Evolutionary conservation across 2,113 vertebrate genomes (phyloP).

Genomic region (Candoia aspera): DNA sequence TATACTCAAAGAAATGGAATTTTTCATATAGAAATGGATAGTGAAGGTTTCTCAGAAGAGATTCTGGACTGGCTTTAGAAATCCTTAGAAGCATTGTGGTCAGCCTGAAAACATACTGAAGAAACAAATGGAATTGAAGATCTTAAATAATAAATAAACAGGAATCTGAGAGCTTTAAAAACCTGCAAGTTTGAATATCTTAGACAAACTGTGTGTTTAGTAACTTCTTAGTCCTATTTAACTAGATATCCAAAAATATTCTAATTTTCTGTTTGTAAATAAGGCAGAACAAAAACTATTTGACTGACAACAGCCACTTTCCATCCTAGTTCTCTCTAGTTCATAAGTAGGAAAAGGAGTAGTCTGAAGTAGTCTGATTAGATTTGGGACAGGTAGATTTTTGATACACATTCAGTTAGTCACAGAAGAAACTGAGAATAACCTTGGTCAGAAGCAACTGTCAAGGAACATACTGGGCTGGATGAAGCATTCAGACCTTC

Average conservation of each 20-base stretch:
- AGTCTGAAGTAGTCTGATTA: background rate
- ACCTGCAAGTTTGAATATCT: background rate
- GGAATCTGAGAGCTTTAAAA: background rate
- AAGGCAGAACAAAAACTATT: constrained; percentile 1
- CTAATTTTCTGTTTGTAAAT: background rate
- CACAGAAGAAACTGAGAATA: background rate
- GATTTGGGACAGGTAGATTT: background rate
- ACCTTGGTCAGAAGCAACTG: background rate
- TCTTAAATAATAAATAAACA: background rate
- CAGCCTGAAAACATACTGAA: background rate
- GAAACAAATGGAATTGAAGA: background rate
- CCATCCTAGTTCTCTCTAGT: background rate
- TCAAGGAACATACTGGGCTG: background rate
- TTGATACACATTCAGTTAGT: background rate
- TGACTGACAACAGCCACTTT: background rate
- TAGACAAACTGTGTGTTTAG: background rate
- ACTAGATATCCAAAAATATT: background rate
- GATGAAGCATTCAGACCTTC: background rate
- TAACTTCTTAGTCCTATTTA: background rate
- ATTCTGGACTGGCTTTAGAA: background rate
- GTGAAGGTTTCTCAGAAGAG: background rate
- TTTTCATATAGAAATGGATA: background rate
- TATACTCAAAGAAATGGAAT: background rate
- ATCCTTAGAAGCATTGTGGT: background rate
- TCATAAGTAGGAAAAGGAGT: background rate